Evolutionary conservation across 1,140 invertebrate genomes (phyloP), one percentile per base, ranked within the genome.

Genomic region (Oryctes rhinoceros): DNA sequence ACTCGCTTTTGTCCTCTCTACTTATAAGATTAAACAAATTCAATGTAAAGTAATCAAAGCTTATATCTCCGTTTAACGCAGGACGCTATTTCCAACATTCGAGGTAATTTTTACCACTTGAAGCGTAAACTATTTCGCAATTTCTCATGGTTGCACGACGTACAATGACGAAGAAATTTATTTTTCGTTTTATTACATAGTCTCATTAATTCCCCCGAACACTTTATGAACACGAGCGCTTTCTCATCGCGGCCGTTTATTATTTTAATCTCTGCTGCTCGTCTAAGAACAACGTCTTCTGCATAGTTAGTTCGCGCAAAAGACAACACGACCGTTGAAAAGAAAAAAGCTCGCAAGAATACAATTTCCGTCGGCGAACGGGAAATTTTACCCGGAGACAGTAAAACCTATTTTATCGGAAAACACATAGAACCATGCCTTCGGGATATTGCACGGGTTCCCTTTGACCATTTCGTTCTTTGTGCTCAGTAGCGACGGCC

Each of bases 391-490:
- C 20, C 24, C 18, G 20, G 20, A 71, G 65, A 71, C 20, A 20
- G n/a, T 71, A 71, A 71, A 37, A 37, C 65, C 65, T 15, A 37
- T 71, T 71, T 71, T 71, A 71, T 71, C 65, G 65, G 35, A 71
- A 71, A 71, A 71, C 24, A 9, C 20, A 15, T 37, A 37, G 65
- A 30, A 37, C 65, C 20, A 71, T 71, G 65, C 35, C 65, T 24
- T 13, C 65, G 6, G 37, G 65, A 30, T 35, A 71, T 71, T 35
- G 20, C 6, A 1, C 35, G 24, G 65, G 11, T 10, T 15, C 65
- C 65, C 11, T 71, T 71, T 71, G 20, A 4, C 30, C 11, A 3
- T 59, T 5, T 71, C 65, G 65, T 4, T 35, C 65, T 13, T 71
- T 71, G 13, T 59, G 35, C 3, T 71, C 20, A 5, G 11, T 24